phyloP scores from a whole-genome alignment of 2,888 invertebrate genomes.

The Zelleria hepariella region DNA sequence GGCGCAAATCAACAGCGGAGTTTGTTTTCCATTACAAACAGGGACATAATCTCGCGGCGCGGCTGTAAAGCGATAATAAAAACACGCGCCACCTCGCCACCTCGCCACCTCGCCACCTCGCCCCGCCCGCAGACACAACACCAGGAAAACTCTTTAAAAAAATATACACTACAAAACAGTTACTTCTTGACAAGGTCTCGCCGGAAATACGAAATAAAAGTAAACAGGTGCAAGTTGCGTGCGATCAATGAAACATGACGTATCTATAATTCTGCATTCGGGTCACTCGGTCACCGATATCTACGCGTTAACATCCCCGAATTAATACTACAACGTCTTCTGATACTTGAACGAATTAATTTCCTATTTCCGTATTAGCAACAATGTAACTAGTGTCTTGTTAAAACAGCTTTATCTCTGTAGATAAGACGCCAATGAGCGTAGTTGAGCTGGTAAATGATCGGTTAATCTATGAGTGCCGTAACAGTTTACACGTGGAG shows the following conservation, averaged over 20 bases:
- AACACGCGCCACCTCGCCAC: slow-evolving; percentile 2
- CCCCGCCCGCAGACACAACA: neutral
- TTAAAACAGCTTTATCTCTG: neutral
- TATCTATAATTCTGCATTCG: no score
- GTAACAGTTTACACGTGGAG: neutral
- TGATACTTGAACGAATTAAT: no score
- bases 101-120: no score
- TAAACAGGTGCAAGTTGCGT: no score
- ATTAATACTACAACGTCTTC: no score
- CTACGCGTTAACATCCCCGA: no score
- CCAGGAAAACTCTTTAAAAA: neutral
- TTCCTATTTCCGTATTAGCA: no score
- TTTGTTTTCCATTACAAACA: slow-evolving; percentile 6
- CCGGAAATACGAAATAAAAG: neutral
- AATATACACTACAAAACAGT: neutral
- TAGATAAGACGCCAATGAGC: neutral
- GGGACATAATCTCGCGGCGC: neutral
- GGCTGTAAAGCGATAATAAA: slow-evolving; percentile 11
- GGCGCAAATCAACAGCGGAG: slow-evolving; percentile 3
- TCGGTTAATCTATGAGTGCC: neutral
- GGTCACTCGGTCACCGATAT: no score
- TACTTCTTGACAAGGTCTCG: neutral
- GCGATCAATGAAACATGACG: no score
- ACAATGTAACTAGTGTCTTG: no score
- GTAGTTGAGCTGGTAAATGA: neutral